phyloP scores from a whole-genome alignment of 1,140 invertebrate species.

The Papilio glaucus region DNA sequence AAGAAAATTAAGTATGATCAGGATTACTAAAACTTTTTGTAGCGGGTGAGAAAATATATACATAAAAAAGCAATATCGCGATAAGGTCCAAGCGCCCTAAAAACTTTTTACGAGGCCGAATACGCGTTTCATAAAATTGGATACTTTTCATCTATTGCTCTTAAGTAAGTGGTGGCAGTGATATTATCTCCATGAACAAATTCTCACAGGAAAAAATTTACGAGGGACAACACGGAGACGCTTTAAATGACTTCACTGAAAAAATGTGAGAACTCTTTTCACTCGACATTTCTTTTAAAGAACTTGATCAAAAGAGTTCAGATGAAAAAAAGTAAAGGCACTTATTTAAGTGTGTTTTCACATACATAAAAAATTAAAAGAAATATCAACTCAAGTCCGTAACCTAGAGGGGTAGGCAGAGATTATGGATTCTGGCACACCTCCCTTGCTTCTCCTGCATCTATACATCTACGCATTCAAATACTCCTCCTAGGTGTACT shows the following conservation, averaged over 20 bases:
- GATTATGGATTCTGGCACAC: too few species aligned
- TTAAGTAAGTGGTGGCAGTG: slow-evolving; percentile 14
- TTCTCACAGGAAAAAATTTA: slow-evolving; percentile 21
- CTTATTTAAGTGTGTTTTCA: too few species aligned
- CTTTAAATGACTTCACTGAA: neutral
- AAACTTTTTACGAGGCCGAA: slow-evolving; percentile 28
- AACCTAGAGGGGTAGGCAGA: too few species aligned
- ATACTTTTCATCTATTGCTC: slow-evolving; percentile 28
- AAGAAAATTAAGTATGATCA: slow-evolving; percentile 5
- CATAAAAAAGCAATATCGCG: slow-evolving; percentile 3
- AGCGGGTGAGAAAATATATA: slow-evolving; percentile 9
- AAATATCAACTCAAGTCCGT: too few species aligned
- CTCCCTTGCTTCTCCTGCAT: too few species aligned
- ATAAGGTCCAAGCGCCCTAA: slow-evolving; percentile 20
- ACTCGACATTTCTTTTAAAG: neutral
- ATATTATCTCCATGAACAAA: slow-evolving; percentile 6
- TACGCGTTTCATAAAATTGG: slow-evolving; percentile 22
- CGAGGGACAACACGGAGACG: neutral
- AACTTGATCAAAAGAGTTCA: neutral
- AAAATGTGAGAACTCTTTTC: neutral
- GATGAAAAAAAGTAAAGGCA: neutral
- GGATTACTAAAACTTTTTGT: neutral
- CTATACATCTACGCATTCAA: too few species aligned
- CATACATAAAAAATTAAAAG: too few species aligned
- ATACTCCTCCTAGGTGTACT: too few species aligned